A percentile compares a stretch with the other conserved stretches of the same genome.
These are phyloP conservation scores for Apostichopus parvimensis DNA, from an alignment of 35 echinoderm and acorn worm genomes.

Conservation along the genomic window DNA sequence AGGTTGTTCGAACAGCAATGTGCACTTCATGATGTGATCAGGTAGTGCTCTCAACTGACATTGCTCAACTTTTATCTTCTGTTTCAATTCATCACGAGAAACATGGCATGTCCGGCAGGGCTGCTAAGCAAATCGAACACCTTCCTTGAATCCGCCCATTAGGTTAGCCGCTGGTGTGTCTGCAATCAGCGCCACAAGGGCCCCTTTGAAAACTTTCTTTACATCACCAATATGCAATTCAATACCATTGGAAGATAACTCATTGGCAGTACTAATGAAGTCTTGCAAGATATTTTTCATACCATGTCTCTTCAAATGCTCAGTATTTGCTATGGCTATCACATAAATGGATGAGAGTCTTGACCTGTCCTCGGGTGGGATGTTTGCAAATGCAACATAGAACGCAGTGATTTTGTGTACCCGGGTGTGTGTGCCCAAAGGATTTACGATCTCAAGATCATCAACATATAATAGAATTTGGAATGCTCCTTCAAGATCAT, in stretches of 20 bases:
- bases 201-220: conserved; percentile 42
- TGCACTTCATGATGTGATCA: too few species aligned
- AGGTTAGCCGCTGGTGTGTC: conserved; percentile 69
- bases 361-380: conserved; percentile 51
- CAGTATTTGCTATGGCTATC: conserved; percentile 58
- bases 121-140: conserved; percentile 72
- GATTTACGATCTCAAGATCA: conserved; percentile 76
- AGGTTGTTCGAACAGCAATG: too few species aligned
- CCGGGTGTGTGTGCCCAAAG: conserved; percentile 49
- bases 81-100: too few species aligned
- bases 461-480: conserved; percentile 28
- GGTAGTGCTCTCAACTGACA: too few species aligned
- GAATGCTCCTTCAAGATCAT: background rate
- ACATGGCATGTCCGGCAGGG: conserved; percentile 49
- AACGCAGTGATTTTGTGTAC: conserved; percentile 66
- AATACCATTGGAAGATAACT: conserved; percentile 28
- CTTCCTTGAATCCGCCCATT: conserved; percentile 79
- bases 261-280: conserved; percentile 38
- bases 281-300: background rate
- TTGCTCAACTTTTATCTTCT: too few species aligned
- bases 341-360: conserved; percentile 47
- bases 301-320: conserved; percentile 9
- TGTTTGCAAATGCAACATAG: conserved; percentile 51
- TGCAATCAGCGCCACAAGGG: conserved; percentile 37
- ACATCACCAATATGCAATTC: conserved; percentile 34